Conservation (phyloP, 2,888 invertebrate genomes). For the Patella ulyssiponensis region DNA sequence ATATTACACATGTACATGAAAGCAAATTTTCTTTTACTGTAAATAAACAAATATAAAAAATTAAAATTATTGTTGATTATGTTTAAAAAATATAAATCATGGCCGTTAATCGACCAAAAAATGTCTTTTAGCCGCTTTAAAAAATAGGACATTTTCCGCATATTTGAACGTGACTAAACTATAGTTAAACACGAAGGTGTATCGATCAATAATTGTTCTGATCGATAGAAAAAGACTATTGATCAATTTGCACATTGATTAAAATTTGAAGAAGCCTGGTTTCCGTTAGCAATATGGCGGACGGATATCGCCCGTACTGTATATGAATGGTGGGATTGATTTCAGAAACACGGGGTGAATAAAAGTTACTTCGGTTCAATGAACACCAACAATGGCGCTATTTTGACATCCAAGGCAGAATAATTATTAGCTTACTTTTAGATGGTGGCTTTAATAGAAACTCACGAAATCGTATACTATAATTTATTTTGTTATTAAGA, state of each 20-base stretch:
- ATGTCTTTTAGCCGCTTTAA: too few relatives aligned
- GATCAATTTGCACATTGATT: background rate
- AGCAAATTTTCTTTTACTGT: too few relatives aligned
- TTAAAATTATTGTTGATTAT: too few relatives aligned
- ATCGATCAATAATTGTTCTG: background rate
- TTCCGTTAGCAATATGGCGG: conserved; percentile 11
- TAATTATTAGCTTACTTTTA: conserved; percentile 9
- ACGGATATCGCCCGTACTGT: background rate
- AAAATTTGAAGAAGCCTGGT: conserved; percentile 5
- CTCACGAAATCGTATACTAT: conserved; percentile 2
- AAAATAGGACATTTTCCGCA: too few relatives aligned
- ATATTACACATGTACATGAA: too few relatives aligned
- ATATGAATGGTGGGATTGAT: conserved; percentile 1
- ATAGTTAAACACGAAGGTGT: background rate
- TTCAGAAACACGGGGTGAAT: conserved; percentile 10
- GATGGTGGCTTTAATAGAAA: conserved; percentile 11
- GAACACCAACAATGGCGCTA: background rate
- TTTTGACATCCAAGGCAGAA: conserved; percentile 6
- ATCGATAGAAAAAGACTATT: conserved; percentile 1
- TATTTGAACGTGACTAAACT: too few relatives aligned
- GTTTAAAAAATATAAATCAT: too few relatives aligned
- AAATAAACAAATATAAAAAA: too few relatives aligned
- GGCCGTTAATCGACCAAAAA: too few relatives aligned
- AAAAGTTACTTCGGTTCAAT: conserved; percentile 9
- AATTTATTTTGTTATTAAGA: conserved; percentile 7